phyloP scores from a whole-genome alignment of 1,140 invertebrate species.

The Aleiodes sp. region DNA sequence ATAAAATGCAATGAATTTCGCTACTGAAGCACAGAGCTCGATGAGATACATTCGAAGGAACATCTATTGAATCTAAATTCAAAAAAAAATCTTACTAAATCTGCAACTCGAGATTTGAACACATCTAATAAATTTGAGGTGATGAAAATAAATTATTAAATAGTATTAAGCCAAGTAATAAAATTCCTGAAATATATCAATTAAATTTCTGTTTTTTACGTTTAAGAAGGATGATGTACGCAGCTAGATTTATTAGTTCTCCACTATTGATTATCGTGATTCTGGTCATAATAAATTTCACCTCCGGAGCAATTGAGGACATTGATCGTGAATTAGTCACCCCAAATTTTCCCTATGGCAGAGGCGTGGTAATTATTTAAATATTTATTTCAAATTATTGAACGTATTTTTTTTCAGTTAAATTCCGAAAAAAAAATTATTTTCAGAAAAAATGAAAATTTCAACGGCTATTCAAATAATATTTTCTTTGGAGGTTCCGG shows the following conservation, averaged over 20 bases:
- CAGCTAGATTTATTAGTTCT: neutral
- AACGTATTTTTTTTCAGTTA: neutral
- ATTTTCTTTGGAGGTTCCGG: neutral
- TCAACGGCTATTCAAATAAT: neutral
- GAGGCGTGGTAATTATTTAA: constrained; percentile 45
- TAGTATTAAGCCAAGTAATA: too few relatives aligned
- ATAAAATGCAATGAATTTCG: too few relatives aligned
- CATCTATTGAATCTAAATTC: too few relatives aligned
- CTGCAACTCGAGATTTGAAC: too few relatives aligned
- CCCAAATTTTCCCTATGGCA: constrained; percentile 44
- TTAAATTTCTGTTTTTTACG: too few relatives aligned
- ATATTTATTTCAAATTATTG: neutral
- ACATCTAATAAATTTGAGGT: too few relatives aligned
- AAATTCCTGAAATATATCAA: too few relatives aligned
- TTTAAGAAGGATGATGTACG: neutral
- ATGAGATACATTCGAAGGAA: too few relatives aligned
- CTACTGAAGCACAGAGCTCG: too few relatives aligned
- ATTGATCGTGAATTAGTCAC: constrained; percentile 40
- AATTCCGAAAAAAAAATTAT: neutral
- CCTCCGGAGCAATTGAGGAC: constrained; percentile 44
- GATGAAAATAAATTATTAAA: too few relatives aligned
- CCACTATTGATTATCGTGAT: neutral
- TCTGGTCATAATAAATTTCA: constrained; percentile 23
- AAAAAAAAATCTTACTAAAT: too few relatives aligned
- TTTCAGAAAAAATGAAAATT: neutral